These are phyloP conservation scores for Microplitis deprimator DNA, from an alignment of 2,888 invertebrate genomes.

Conservation along the genomic window DNA sequence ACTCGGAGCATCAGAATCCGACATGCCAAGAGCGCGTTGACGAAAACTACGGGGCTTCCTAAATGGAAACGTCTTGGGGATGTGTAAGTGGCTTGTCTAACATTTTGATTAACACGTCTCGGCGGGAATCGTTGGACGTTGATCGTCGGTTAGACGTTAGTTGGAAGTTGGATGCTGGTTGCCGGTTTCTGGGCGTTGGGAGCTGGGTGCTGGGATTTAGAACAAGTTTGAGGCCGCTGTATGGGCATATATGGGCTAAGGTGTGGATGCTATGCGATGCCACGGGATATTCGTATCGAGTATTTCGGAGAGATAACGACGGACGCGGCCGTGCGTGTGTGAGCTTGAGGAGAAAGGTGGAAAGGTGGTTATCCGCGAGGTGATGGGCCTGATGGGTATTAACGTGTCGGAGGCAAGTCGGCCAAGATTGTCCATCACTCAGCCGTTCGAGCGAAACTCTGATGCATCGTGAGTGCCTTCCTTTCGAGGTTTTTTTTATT, in stretches of 20 bases:
- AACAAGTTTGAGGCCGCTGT: neutral
- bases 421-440: slow-evolving; percentile 64
- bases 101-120: slow-evolving; percentile 72
- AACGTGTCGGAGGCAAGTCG: slow-evolving; percentile 62
- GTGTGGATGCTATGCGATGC: too few species aligned
- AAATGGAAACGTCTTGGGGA: slow-evolving; percentile 70
- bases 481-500: neutral
- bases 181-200: neutral
- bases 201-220: neutral
- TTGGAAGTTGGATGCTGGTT: neutral
- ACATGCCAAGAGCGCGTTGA: slow-evolving; percentile 48
- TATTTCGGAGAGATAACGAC: slow-evolving; percentile 12
- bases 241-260: too few species aligned
- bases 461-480: neutral
- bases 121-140: slow-evolving; percentile 37
- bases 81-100: slow-evolving; percentile 71
- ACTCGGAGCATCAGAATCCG: slow-evolving; percentile 13
- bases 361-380: slow-evolving; percentile 57
- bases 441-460: slow-evolving; percentile 15
- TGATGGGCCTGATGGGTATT: slow-evolving; percentile 62
- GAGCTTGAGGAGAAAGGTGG: slow-evolving; percentile 47
- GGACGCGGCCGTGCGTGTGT: slow-evolving; percentile 34
- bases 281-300: neutral
- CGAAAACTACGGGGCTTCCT: slow-evolving; percentile 54
- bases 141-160: neutral